Percentiles rank a stretch among this genome's conserved stretches.
Evolutionary conservation across 2,888 invertebrate genomes (phyloP).

Genomic region (Luperina testacea): DNA sequence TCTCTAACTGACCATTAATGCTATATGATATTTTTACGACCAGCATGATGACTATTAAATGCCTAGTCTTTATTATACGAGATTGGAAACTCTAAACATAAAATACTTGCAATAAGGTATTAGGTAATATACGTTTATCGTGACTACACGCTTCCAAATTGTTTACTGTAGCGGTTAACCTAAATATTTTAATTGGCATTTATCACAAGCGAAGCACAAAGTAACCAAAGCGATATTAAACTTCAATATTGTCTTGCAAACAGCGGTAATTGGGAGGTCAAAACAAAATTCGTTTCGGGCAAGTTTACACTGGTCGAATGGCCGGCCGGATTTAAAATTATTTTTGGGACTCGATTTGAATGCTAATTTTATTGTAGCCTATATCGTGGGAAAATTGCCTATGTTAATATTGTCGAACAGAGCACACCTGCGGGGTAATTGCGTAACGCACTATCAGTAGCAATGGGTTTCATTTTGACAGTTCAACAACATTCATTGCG

Average conservation of each 20-base stretch:
- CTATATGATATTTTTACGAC: conserved; percentile 62
- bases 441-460: too few species aligned
- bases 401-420: conserved; percentile 66
- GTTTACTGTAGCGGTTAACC: conserved; percentile 36
- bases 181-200: conserved; percentile 62
- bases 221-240: conserved; percentile 75
- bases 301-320: conserved; percentile 68
- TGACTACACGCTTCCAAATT: conserved; percentile 34
- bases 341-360: conserved; percentile 77
- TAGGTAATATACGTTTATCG: conserved; percentile 9
- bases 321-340: conserved; percentile 72
- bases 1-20: conserved; percentile 61
- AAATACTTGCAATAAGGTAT: conserved; percentile 29
- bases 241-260: conserved; percentile 80
- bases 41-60: conserved; percentile 47
- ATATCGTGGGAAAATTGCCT: conserved; percentile 73
- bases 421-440: conserved; percentile 57
- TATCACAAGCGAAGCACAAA: conserved; percentile 52
- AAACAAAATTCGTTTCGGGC: conserved; percentile 72
- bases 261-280: conserved; percentile 76
- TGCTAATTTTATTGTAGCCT: conserved; percentile 79
- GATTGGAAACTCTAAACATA: conserved; percentile 28
- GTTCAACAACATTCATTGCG: too few species aligned
- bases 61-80: conserved; percentile 46
- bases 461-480: too few species aligned